Conservation (phyloP, 2,113 vertebrate species). For the Nesospiza acunhae region DNA sequence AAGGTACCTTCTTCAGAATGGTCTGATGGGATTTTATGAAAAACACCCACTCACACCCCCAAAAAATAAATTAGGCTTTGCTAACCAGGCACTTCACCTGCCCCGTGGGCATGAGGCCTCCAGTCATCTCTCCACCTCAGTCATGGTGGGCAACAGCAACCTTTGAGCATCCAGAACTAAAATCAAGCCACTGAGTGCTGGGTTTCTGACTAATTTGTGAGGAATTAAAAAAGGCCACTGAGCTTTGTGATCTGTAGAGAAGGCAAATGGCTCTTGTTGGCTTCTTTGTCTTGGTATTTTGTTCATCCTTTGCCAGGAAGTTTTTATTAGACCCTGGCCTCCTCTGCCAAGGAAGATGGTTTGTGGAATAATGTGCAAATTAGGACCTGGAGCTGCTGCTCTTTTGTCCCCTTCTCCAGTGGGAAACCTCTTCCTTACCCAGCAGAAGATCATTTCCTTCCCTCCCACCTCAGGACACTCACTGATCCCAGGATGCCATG, state of each 20-base stretch:
- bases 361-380: background rate
- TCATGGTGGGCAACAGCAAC: background rate
- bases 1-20: background rate
- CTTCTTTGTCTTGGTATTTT: background rate
- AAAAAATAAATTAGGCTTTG: background rate
- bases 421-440: background rate
- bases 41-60: fast-evolving
- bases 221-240: background rate
- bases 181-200: background rate
- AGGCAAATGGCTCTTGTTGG: background rate
- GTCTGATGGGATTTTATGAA: background rate
- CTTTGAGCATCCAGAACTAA: background rate
- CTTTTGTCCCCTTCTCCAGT: background rate
- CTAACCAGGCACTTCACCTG: background rate
- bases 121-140: background rate
- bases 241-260: background rate
- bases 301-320: background rate
- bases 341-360: background rate
- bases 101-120: background rate
- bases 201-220: background rate
- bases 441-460: background rate
- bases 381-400: background rate
- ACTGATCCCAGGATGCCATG: background rate
- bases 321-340: background rate
- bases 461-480: background rate